phyloP scores from a whole-genome alignment of 2,113 vertebrate species.

The Podarcis cretensis region DNA sequence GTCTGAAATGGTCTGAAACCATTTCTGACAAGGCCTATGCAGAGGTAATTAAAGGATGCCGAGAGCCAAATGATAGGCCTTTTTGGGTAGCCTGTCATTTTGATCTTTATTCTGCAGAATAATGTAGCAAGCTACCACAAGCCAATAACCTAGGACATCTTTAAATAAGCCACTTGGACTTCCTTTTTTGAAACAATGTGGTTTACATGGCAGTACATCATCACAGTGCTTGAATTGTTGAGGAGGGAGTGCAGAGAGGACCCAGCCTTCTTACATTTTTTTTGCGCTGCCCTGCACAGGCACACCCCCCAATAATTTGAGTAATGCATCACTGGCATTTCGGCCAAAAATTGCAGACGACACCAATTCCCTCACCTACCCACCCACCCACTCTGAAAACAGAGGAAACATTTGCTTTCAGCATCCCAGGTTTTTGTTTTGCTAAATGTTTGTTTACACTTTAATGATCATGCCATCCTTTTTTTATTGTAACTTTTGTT shows the following conservation, averaged over 20 bases:
- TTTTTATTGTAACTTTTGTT: neutral
- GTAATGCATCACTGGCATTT: neutral
- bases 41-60: neutral
- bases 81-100: neutral
- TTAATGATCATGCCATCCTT: neutral
- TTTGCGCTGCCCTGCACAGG: too few species aligned
- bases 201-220: too few species aligned
- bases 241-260: too few species aligned
- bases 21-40: neutral
- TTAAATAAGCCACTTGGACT: neutral
- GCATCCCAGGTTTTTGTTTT: neutral
- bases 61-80: constrained; percentile 6
- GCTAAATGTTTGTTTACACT: neutral
- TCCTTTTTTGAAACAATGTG: neutral
- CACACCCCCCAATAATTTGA: neutral
- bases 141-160: neutral
- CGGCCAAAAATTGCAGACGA: neutral
- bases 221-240: too few species aligned
- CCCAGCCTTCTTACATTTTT: too few species aligned
- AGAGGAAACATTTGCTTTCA: neutral
- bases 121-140: constrained; percentile 1
- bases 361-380: too few species aligned
- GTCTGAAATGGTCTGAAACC: neutral
- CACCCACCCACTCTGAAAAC: neutral
- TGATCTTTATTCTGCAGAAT: constrained; percentile 4